phyloP scores from a whole-genome alignment of 2,888 invertebrate genomes.

The Eledona agricola region DNA sequence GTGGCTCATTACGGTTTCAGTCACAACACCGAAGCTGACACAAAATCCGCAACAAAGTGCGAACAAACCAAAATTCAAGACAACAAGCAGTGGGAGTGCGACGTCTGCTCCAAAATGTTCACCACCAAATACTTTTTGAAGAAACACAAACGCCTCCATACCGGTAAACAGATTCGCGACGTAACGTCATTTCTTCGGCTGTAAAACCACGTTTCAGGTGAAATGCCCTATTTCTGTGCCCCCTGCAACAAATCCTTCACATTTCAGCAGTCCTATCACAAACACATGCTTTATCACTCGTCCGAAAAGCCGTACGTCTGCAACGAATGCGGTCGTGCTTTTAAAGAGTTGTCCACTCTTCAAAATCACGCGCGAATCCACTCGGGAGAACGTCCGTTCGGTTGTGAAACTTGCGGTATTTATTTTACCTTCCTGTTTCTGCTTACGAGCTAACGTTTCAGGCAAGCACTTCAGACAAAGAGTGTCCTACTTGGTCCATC shows the following conservation, averaged over 20 bases:
- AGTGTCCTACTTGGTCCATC: conserved; percentile 85
- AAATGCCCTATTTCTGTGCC: conserved; percentile 85
- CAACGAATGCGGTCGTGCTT: conserved; percentile 79
- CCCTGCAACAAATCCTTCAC: conserved; percentile 87
- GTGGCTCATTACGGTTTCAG: conserved; percentile 77
- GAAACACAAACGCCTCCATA: conserved; percentile 87
- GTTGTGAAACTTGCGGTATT: conserved; percentile 86
- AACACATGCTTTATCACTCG: conserved; percentile 86
- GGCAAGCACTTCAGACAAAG: conserved; percentile 88
- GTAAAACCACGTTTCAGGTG: conserved; percentile 66
- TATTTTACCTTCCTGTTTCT: conserved; percentile 1
- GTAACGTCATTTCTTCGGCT: background rate
- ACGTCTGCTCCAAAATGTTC: conserved; percentile 83
- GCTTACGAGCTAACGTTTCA: too few species aligned
- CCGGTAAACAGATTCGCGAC: conserved; percentile 70
- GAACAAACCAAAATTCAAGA: conserved; percentile 63
- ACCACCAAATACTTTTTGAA: conserved; percentile 90
- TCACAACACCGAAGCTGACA: conserved; percentile 28
- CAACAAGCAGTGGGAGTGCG: conserved; percentile 86
- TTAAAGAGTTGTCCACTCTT: conserved; percentile 86
- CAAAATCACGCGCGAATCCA: conserved; percentile 88
- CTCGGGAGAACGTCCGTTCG: conserved; percentile 86
- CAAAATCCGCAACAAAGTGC: conserved; percentile 7
- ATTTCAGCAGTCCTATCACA: conserved; percentile 90
- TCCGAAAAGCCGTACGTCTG: conserved; percentile 84